Evolutionary conservation across 2,888 invertebrate genomes (phyloP), one percentile per base, ranked within the genome.

Genomic region (Eristalinus sepulchralis): DNA sequence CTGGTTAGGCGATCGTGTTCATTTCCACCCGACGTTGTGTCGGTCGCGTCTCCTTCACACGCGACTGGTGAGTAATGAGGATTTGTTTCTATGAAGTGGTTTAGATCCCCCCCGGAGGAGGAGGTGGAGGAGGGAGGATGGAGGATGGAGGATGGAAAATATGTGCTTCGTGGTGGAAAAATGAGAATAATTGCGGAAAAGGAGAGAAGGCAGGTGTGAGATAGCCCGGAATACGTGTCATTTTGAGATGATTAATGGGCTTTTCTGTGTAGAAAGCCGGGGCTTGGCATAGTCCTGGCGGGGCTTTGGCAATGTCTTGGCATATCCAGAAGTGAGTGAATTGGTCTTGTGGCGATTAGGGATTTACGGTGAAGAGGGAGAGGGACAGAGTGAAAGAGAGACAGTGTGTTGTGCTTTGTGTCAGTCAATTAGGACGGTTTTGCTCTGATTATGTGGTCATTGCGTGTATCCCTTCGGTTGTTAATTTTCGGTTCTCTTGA

Each of bases 21-120:
- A 36, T 39, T 64, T 62, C 34, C 33, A 10, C 11, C 22, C 9
- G n/a, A 3, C 55, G 20, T n/a, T 8, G 17, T 17, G 22, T 2
- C 55, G 10, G 6, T 17, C 17, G 9, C 10, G 22, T 24, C 57
- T 39, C n/a, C 39, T 10, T 8, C 57, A 47, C 47, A 47, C 8
- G 24, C 24, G 55, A 62, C 34, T 47, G 62, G 47, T 72, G 79
- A 79, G 80, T 80, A 81, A 81, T 75, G 81, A 81, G 63, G 81
- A 75, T 81, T 81, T 81, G 68, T 64, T 81, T 63, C 63, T 67
- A 68, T 57, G 68, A 68, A 59, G 62, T 73, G 71, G 70, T 77
- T 77, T 47, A 47, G 47, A n/a, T 47, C 47, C 17, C 47, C 8
- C n/a, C 17, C 47, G n/a, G 1, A 1, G 13, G 39, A 10, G 55